Base-by-base conservation (phyloP, 2,888 invertebrate genomes). In the Acanthosepion pharaonis region DNA sequence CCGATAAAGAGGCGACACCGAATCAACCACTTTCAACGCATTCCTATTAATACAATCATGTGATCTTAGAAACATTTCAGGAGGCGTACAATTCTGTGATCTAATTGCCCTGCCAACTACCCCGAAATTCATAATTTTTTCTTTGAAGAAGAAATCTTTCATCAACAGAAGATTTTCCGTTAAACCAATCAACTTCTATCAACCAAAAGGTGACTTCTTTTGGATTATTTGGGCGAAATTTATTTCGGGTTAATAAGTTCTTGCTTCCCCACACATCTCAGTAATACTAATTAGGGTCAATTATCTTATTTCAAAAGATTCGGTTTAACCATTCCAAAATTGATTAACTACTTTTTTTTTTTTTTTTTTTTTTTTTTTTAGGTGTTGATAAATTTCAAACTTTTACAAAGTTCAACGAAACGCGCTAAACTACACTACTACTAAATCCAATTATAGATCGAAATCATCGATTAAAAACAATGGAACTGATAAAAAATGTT, bases 101-200 rank as follows among this genome's bases (percentile, higher is more conserved):
- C n/a, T n/a, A 78, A 78, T 78, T 78, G 78, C 78, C 18, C n/a
- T 33, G 78, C 11, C 18, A n/a, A 33, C 78, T 78, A n/a, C 0
- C 78, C n/a, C n/a, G n/a, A 78, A 23, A 78, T 78, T n/a, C 78
- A n/a, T n/a, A 23, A n/a, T n/a, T 78, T n/a, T n/a, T n/a, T 78
- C 78, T 78, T 78, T n/a, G n/a, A 78, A 78, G 78, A 78, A 33
- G n/a, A 78, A 78, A 78, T 78, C 15, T 11, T n/a, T 78, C 2
- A 78, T 78, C n/a, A 18, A n/a, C n/a, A 18, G 9, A 78, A 1
- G 25, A n/a, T 78, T 15, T n/a, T 78, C n/a, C n/a, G 78, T 78
- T 78, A 78, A 78, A 78, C 78, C n/a, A 78, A 78, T 78, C 78
- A 78, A 78, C n/a, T 78, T n/a, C 11, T 78, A 78, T 78, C 78